Percentiles rank a stretch among this genome's conserved stretches.
These are phyloP conservation scores for Caenorhabditis brenneri DNA, from an alignment of 1,140 invertebrate genomes.

Conservation along the genomic window DNA sequence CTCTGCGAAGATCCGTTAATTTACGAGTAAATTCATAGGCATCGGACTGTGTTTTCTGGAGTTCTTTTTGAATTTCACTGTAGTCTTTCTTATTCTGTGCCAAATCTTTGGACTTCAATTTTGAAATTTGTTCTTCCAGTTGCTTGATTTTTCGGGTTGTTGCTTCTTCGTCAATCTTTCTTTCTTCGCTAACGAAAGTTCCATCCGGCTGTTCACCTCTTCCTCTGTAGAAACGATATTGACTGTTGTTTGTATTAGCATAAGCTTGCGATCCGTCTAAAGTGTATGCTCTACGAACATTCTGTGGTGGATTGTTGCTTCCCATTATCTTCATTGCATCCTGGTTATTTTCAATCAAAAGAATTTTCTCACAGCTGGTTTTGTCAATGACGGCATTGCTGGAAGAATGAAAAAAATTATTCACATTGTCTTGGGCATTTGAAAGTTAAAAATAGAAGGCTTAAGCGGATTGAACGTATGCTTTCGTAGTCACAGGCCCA, in stretches of 20 bases:
- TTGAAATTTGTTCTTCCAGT: not conserved
- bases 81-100: not conserved
- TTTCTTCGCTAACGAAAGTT: not conserved
- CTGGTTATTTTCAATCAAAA: slow-evolving; percentile 60
- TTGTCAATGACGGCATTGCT: slow-evolving; percentile 60
- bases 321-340: slow-evolving; percentile 62
- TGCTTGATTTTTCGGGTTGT: not conserved
- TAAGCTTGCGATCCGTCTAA: not conserved
- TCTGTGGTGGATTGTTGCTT: slow-evolving; percentile 55
- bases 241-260: not conserved
- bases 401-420: not conserved
- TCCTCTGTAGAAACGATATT: slow-evolving; percentile 59
- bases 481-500: no score
- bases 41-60: not conserved
- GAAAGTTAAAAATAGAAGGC: no score
- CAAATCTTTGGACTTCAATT: not conserved
- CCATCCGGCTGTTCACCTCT: not conserved
- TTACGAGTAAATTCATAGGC: not conserved
- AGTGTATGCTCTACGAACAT: slow-evolving; percentile 50
- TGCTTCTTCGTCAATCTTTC: not conserved
- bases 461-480: no score
- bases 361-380: slow-evolving; percentile 42
- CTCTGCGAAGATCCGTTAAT: not conserved
- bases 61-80: not conserved
- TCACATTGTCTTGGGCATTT: not conserved